Evolutionary conservation across 1,140 invertebrate species (phyloP), one percentile per base, ranked within the genome.

Genomic region (Drosophila ohnishii): DNA sequence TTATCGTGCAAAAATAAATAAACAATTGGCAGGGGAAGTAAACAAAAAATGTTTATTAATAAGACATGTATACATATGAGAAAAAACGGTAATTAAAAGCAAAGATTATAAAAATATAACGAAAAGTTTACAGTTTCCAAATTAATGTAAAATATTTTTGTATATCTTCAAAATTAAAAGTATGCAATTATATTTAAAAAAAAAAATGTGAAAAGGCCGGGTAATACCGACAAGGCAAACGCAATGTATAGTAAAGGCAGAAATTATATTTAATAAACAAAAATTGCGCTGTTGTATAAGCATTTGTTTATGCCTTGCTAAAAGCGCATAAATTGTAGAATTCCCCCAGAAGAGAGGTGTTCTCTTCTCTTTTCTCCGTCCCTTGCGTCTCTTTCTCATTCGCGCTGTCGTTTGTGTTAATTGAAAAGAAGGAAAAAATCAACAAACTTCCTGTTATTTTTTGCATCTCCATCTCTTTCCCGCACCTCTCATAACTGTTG

Each of bases 391-490:
- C 28, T 16, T 42, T 60, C 45, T 40, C 40, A 16, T 28, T 39
- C 11, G 14, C 45, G 30, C 34, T 73, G 35, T 58, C 42, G 30
- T 45, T 32, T 34, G 67, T 75, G 79, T 72, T 75, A 87, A 86
- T 75, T 87, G 75, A 86, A 86, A 86, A 75, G 66, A 59, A 40
- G 59, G 69, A 75, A 75, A 59, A 75, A 75, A 59, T 66, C 40
- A 86, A 87, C 82, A 86, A 86, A 86, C 83, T 87, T 86, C 82
- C 82, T 79, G 82, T 70, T 69, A 28, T 35, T 71, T 72, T 80
- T 63, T 63, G 16, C 40, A 47, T 42, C 50, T 62, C 28, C 58
- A 8, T 63, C 71, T 40, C 57, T 42, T 47, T 48, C 22, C 32
- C 67, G n/a, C 56, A 50, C 37, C 39, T 22, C 50, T 75, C 73